These are phyloP conservation scores for Drosophila subpulchrella DNA, from an alignment of 1,140 invertebrate species.

Conservation along the genomic window DNA sequence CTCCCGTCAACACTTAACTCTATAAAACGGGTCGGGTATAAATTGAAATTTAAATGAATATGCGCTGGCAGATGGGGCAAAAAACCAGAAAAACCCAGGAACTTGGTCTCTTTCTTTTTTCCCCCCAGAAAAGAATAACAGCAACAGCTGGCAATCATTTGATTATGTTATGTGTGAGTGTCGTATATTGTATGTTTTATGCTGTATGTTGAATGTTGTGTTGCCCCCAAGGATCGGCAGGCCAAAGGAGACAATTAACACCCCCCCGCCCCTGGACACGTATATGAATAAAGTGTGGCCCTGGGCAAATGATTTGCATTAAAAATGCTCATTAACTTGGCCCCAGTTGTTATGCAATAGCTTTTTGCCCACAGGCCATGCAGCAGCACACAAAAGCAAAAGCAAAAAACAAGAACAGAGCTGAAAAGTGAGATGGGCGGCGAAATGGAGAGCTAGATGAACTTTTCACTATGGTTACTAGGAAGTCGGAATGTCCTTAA, in stretches of 20 bases:
- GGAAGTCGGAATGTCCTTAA: background rate
- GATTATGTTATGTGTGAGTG: slow-evolving; percentile 34
- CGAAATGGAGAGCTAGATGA: background rate
- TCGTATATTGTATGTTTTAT: background rate
- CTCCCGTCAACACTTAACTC: slow-evolving; percentile 30
- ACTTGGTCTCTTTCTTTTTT: background rate
- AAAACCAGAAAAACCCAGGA: background rate
- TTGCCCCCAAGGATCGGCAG: slow-evolving; percentile 9
- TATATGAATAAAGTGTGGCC: slow-evolving; percentile 27
- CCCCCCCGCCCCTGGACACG: slow-evolving; percentile 20
- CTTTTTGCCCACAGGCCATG: slow-evolving; percentile 35
- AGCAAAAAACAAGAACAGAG: background rate
- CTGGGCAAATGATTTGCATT: slow-evolving; percentile 48
- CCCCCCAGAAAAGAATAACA: slow-evolving; percentile 1
- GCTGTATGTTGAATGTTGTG: slow-evolving; percentile 6
- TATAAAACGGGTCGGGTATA: slow-evolving; percentile 32
- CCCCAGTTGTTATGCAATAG: slow-evolving; percentile 47
- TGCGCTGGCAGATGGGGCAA: slow-evolving; percentile 18
- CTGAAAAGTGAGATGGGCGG: slow-evolving; percentile 4
- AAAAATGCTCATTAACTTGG: slow-evolving; percentile 48
- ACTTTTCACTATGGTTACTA: background rate
- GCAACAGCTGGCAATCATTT: slow-evolving; percentile 49
- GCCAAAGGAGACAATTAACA: slow-evolving; percentile 38
- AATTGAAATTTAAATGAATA: slow-evolving; percentile 74
- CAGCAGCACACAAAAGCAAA: slow-evolving; percentile 20